These are phyloP conservation scores for Lepisosteus osseus DNA, from an alignment of 2,113 vertebrate species.

Conservation along the genomic window DNA sequence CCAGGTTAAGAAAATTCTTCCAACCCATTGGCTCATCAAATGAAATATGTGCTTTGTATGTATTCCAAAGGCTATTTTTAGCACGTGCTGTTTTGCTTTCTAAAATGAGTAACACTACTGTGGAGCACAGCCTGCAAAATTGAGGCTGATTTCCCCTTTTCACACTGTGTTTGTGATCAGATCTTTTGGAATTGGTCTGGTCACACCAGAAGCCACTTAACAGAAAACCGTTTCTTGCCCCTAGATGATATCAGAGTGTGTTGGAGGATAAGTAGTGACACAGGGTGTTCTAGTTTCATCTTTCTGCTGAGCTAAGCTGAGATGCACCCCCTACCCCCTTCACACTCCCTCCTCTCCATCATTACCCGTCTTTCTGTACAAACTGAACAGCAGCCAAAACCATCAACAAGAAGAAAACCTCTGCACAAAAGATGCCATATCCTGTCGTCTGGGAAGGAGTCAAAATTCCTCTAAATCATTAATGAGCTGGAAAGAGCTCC, in stretches of 20 bases:
- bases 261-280: conserved; percentile 7
- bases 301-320: conserved; percentile 60
- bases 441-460: conserved; percentile 75
- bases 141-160: too few species aligned
- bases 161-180: too few species aligned
- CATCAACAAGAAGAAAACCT: conserved; percentile 25
- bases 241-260: too few species aligned
- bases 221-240: too few species aligned
- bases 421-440: conserved; percentile 63
- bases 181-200: too few species aligned
- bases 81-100: conserved; percentile 67
- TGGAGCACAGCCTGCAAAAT: conserved; percentile 36
- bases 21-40: too few species aligned
- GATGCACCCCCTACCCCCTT: conserved; percentile 38
- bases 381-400: conserved; percentile 24
- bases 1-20: too few species aligned
- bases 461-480: conserved; percentile 74
- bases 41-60: too few species aligned
- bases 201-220: too few species aligned
- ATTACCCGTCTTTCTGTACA: conserved; percentile 48
- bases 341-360: conserved; percentile 41
- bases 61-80: conserved; percentile 68
- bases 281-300: conserved; percentile 41
- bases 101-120: conserved; percentile 63
- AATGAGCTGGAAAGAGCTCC: conserved; percentile 67